Percentiles rank a stretch among this genome's conserved stretches.
Evolutionary conservation across 2,113 vertebrate genomes (phyloP).

Genomic region (Otus sunia): DNA sequence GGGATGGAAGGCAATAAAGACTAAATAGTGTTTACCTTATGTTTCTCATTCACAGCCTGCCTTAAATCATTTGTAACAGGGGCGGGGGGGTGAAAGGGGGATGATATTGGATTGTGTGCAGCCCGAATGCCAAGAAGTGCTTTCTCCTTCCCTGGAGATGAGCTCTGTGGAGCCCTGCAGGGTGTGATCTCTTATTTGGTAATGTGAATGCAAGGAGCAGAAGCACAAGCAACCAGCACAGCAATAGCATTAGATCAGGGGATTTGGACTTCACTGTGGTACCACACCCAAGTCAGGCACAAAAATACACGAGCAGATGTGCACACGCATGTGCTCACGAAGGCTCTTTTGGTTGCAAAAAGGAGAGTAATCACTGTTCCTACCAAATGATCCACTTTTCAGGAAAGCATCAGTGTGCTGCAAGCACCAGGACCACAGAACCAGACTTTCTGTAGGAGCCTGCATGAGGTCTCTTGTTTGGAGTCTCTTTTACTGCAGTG

Average conservation of each 20-base stretch:
- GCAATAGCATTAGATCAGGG: constrained; percentile 48
- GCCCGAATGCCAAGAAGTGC: not conserved
- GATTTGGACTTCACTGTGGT: constrained; percentile 20
- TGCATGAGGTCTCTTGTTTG: not conserved
- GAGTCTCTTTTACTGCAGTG: not conserved
- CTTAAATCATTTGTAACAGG: constrained; percentile 37
- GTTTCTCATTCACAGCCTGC: constrained; percentile 54
- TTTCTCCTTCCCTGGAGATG: constrained; percentile 29
- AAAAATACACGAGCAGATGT: not conserved
- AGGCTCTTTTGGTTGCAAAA: not conserved
- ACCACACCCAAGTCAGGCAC: constrained; percentile 43
- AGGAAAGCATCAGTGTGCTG: not conserved
- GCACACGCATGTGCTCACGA: not conserved
- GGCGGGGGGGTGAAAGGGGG: not conserved
- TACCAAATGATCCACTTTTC: not conserved
- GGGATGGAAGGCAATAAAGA: constrained; percentile 6
- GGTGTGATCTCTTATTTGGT: constrained; percentile 47
- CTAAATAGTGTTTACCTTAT: constrained; percentile 42
- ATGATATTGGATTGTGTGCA: not conserved
- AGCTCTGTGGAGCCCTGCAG: not conserved
- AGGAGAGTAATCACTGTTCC: not conserved
- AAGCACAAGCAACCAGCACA: not conserved
- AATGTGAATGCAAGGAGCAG: constrained; percentile 41
- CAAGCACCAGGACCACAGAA: not conserved
- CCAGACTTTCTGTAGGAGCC: not conserved